Conservation (phyloP, 2,888 invertebrate genomes). For the Mellilla xanthometata region DNA sequence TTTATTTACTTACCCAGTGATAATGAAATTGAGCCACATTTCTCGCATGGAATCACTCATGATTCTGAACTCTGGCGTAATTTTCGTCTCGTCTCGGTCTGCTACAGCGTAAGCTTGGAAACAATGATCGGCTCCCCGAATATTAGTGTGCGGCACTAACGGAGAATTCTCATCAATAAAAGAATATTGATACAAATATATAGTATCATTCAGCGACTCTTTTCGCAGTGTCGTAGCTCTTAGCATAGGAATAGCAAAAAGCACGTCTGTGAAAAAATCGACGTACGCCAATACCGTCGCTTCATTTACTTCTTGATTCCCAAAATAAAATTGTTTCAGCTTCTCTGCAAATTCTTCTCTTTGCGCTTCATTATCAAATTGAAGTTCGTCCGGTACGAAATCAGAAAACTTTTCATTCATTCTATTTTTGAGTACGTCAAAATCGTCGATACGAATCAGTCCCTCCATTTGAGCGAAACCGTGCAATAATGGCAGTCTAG, state of each 20-base stretch:
- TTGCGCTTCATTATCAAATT: constrained; percentile 30
- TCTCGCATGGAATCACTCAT: too few relatives aligned
- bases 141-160: constrained; percentile 35
- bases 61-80: too few relatives aligned
- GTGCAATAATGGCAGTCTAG: constrained; percentile 47
- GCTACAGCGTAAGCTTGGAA: too few relatives aligned
- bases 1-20: too few relatives aligned
- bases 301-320: constrained; percentile 33
- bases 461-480: constrained; percentile 52
- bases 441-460: constrained; percentile 27
- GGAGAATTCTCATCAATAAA: constrained; percentile 40
- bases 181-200: constrained; percentile 52
- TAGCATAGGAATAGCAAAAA: constrained; percentile 42
- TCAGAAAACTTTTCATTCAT: constrained; percentile 42
- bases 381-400: constrained; percentile 39
- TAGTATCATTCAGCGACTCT: constrained; percentile 37
- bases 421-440: constrained; percentile 34
- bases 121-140: constrained; percentile 39
- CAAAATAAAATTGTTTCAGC: constrained; percentile 51
- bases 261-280: constrained; percentile 54
- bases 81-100: too few relatives aligned
- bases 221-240: constrained; percentile 38
- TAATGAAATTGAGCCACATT: too few relatives aligned
- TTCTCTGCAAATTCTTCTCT: constrained; percentile 33
- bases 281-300: constrained; percentile 29